These are phyloP conservation scores for Epinephelus fuscoguttatus DNA, from an alignment of 2,113 vertebrate genomes.

Conservation along the genomic window DNA sequence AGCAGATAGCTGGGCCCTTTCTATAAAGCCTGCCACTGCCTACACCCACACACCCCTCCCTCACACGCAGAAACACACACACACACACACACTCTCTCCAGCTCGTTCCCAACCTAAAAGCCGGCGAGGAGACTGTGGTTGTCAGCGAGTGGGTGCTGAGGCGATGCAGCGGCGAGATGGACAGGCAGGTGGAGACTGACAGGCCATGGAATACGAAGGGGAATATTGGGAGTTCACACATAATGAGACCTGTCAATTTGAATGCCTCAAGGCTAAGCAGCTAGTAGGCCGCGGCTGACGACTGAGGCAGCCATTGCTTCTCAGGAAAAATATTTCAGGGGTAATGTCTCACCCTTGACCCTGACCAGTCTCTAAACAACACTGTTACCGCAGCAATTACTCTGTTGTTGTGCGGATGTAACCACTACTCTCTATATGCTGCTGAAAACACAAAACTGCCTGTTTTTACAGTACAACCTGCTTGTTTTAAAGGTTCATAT, in stretches of 20 bases:
- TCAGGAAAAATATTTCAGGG: conserved; percentile 62
- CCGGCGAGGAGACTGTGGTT: conserved; percentile 55
- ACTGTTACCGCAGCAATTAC: conserved; percentile 74
- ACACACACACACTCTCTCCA: conserved; percentile 26
- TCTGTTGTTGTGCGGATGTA: conserved; percentile 27
- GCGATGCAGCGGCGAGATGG: conserved; percentile 70
- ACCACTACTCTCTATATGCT: conserved; percentile 20
- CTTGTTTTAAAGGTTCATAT: conserved; percentile 1
- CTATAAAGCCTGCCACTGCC: conserved; percentile 78
- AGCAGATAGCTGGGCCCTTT: conserved; percentile 85
- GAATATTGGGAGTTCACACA: conserved; percentile 78
- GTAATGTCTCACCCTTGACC: conserved; percentile 83
- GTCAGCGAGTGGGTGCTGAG: conserved; percentile 65
- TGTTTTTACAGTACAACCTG: conserved; percentile 1
- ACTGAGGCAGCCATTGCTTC: conserved; percentile 66
- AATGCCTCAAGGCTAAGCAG: conserved; percentile 81
- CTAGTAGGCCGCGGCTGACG: conserved; percentile 55
- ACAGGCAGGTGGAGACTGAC: conserved; percentile 81
- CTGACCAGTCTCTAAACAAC: conserved; percentile 71
- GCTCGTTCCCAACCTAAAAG: conserved; percentile 49
- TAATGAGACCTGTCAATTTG: conserved; percentile 85
- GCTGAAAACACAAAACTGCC: conserved; percentile 2
- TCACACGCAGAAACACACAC: not conserved
- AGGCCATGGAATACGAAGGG: conserved; percentile 70
- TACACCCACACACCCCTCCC: conserved; percentile 37